These are phyloP conservation scores for Galerucella pusilla DNA, from an alignment of 2,888 invertebrate species.

Conservation along the genomic window DNA sequence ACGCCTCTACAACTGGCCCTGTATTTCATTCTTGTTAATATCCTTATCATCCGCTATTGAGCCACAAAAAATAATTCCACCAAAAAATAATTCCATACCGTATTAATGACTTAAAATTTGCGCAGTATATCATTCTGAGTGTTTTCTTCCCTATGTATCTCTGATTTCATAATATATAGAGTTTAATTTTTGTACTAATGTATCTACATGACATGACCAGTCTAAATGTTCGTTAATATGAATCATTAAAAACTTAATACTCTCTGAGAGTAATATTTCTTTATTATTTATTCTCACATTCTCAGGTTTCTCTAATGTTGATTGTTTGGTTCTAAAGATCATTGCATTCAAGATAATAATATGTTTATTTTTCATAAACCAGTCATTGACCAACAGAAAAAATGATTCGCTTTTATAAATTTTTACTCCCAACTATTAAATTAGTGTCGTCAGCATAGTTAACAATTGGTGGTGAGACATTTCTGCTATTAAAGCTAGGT, in stretches of 20 bases:
- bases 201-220: background rate
- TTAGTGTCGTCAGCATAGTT: no score
- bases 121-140: background rate
- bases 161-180: conserved; percentile 8
- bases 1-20: background rate
- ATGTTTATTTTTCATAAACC: no score
- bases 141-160: background rate
- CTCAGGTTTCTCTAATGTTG: no score
- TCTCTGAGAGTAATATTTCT: no score
- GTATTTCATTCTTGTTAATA: background rate
- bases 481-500: no score
- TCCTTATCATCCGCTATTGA: background rate
- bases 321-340: no score
- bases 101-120: conserved; percentile 2
- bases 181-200: background rate
- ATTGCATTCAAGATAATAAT: no score
- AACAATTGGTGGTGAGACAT: no score
- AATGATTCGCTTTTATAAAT: no score
- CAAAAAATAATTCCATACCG: conserved; percentile 15
- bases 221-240: conserved; percentile 10
- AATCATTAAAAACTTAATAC: conserved; percentile 1
- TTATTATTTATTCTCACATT: no score
- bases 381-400: no score
- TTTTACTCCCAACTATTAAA: no score
- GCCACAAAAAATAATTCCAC: background rate